Percentiles rank a stretch among this genome's conserved stretches.
Evolutionary conservation across 1,140 invertebrate species (phyloP).

Genomic region (Anastrepha ludens): DNA sequence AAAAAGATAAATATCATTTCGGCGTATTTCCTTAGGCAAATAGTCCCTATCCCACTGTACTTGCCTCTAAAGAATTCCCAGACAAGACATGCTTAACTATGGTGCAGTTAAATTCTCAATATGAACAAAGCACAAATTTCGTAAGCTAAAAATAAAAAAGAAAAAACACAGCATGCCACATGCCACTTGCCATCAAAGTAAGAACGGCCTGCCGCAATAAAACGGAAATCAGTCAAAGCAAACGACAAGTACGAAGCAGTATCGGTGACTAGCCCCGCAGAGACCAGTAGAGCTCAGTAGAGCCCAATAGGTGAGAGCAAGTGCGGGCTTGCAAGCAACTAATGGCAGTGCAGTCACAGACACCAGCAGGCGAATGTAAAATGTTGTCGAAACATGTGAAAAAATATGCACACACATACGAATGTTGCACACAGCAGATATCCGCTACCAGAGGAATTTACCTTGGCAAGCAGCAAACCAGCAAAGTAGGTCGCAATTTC

Average conservation of each 20-base stretch:
- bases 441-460: neutral
- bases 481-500: conserved; percentile 29
- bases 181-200: conserved; percentile 19
- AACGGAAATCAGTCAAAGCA: neutral
- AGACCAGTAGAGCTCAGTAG: no score
- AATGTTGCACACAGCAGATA: neutral
- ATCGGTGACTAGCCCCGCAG: neutral
- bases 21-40: no score
- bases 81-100: neutral
- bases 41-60: neutral
- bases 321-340: neutral
- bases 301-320: neutral
- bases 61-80: neutral
- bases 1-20: no score
- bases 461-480: neutral
- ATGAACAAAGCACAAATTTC: neutral
- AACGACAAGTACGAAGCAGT: neutral
- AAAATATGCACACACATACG: neutral
- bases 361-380: neutral
- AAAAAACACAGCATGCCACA: neutral
- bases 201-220: neutral
- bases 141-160: neutral
- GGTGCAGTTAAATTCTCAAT: neutral
- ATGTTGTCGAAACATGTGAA: neutral
- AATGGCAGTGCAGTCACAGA: neutral